Conservation (phyloP, 1,140 invertebrate genomes). For the Bombus superbus region DNA sequence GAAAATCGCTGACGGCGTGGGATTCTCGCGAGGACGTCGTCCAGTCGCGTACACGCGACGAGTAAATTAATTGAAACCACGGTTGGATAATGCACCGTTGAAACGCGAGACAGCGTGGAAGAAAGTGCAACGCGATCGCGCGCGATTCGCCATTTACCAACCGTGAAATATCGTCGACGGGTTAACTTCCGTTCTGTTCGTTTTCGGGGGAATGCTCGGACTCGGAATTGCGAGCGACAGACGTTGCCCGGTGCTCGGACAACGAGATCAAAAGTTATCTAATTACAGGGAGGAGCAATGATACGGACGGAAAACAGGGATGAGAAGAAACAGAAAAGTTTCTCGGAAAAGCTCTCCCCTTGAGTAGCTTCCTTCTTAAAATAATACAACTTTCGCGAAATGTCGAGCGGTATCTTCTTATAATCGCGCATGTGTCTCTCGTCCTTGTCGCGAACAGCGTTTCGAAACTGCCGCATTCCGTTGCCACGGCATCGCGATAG, state of each 20-base stretch:
- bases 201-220: not conserved
- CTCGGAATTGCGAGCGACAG: slow-evolving; percentile 19
- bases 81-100: not conserved
- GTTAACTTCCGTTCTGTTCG: too few species aligned
- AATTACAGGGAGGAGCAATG: slow-evolving; percentile 24
- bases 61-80: slow-evolving; percentile 27
- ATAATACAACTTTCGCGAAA: slow-evolving; percentile 33
- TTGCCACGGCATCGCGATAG: not conserved
- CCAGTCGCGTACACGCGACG: not conserved
- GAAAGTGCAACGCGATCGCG: not conserved
- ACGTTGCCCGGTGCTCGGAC: slow-evolving; percentile 17
- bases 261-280: slow-evolving; percentile 40
- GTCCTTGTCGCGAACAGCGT: not conserved
- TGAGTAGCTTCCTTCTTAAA: slow-evolving; percentile 41
- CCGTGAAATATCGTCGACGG: not conserved
- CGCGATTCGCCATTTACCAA: not conserved
- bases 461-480: not conserved
- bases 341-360: not conserved
- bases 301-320: not conserved
- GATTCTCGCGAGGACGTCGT: not conserved
- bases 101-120: not conserved
- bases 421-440: slow-evolving; percentile 22
- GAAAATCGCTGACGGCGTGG: slow-evolving; percentile 11
- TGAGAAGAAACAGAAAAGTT: slow-evolving; percentile 29
- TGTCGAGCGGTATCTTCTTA: slow-evolving; percentile 31